A percentile compares a stretch with the other conserved stretches of the same genome.
Evolutionary conservation across 1,140 invertebrate species (phyloP).

Genomic region (Mamestra configurata): DNA sequence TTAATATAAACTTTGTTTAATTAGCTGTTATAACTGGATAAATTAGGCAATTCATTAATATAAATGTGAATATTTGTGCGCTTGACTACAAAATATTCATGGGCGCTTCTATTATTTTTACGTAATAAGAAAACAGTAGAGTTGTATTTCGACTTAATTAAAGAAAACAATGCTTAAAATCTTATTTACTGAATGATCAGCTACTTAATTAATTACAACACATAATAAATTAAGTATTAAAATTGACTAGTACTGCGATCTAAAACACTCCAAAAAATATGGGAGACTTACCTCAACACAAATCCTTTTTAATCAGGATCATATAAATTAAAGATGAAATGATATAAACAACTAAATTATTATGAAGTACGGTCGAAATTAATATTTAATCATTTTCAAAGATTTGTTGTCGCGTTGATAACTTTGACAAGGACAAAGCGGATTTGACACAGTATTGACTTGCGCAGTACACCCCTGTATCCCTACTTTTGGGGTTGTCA

Average conservation of each 20-base stretch:
- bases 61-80: not conserved
- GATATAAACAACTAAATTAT: not conserved
- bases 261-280: not conserved
- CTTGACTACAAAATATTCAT: not conserved
- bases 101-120: not conserved
- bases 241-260: not conserved
- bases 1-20: not conserved
- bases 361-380: constrained; percentile 3
- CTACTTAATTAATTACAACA: not conserved
- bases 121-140: not conserved
- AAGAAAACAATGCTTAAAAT: not conserved
- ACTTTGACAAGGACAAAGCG: constrained; percentile 33
- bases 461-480: constrained; percentile 51
- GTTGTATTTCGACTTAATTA: not conserved
- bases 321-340: not conserved
- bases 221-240: not conserved
- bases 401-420: constrained; percentile 42
- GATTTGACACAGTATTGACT: constrained; percentile 58
- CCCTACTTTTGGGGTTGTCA: constrained; percentile 39
- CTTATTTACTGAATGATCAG: not conserved
- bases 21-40: not conserved
- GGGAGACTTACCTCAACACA: constrained; percentile 14
- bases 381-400: constrained; percentile 40
- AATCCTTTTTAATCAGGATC: constrained; percentile 5
- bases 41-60: not conserved